These are phyloP conservation scores for Metopia argyrocephala DNA, from an alignment of 2,888 invertebrate genomes.

Conservation along the genomic window DNA sequence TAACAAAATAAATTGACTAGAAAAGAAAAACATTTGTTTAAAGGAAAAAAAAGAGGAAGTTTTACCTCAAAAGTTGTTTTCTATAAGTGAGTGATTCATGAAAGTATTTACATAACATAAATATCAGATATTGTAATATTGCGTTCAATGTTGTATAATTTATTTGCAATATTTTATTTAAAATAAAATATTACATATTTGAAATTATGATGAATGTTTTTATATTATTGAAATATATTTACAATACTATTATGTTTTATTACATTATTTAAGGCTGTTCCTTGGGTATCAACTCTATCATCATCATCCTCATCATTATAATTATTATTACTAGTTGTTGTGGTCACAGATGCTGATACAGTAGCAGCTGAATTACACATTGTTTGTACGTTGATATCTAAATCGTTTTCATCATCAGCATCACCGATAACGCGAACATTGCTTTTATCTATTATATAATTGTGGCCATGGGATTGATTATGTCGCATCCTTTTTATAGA, in stretches of 20 bases:
- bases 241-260: conserved; percentile 66
- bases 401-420: conserved; percentile 33
- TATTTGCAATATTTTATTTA: not conserved
- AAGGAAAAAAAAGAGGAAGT: conserved; percentile 8
- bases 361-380: conserved; percentile 44
- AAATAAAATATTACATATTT: conserved; percentile 12
- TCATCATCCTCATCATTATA: conserved; percentile 16
- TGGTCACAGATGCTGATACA: conserved; percentile 49
- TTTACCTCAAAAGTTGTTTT: conserved; percentile 16
- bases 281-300: conserved; percentile 49
- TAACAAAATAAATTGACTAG: conserved; percentile 63
- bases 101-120: not conserved
- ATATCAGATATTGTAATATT: too few relatives aligned
- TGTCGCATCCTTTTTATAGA: not conserved
- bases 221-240: conserved; percentile 68
- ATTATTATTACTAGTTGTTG: conserved; percentile 25
- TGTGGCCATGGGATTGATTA: conserved; percentile 28
- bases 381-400: conserved; percentile 52
- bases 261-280: conserved; percentile 63
- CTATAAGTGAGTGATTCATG: not conserved
- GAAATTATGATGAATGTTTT: conserved; percentile 16
- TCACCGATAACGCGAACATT: not conserved
- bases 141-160: not conserved
- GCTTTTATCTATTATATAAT: conserved; percentile 27
- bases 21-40: conserved; percentile 35